phyloP scores from a whole-genome alignment of 2,113 vertebrate species.

The Eretmochelys imbricata region DNA sequence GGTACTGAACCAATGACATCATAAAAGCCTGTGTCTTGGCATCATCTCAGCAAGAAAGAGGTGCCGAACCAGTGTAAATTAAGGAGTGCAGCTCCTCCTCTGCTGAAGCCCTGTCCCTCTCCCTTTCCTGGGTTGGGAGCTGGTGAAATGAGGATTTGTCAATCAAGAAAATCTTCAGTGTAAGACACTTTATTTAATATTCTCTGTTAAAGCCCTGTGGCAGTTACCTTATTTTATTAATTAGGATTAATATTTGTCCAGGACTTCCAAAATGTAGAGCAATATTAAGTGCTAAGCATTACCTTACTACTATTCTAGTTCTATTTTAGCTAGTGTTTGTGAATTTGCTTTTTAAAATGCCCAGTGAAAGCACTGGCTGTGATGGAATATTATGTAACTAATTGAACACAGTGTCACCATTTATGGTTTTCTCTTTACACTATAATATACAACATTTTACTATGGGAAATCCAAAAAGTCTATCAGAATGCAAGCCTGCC shows the following conservation, averaged over 20 bases:
- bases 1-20: constrained; percentile 12
- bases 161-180: constrained; percentile 1
- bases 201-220: background rate
- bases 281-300: background rate
- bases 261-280: background rate
- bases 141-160: background rate
- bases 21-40: background rate
- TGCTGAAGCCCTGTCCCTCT: background rate
- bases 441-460: background rate
- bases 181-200: background rate
- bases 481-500: background rate
- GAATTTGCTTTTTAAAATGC: background rate
- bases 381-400: background rate
- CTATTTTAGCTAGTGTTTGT: background rate
- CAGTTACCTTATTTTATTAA: background rate
- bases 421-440: background rate
- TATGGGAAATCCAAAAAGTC: background rate
- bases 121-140: background rate
- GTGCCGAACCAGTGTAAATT: background rate
- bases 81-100: background rate
- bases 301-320: background rate
- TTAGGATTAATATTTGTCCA: background rate
- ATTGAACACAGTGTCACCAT: background rate
- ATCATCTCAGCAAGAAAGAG: background rate
- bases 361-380: background rate